Evolutionary conservation across 53 echinoderm and acorn worm species (phyloP), one percentile per base, ranked within the genome.

Genomic region (Apostichopus leukothele): DNA sequence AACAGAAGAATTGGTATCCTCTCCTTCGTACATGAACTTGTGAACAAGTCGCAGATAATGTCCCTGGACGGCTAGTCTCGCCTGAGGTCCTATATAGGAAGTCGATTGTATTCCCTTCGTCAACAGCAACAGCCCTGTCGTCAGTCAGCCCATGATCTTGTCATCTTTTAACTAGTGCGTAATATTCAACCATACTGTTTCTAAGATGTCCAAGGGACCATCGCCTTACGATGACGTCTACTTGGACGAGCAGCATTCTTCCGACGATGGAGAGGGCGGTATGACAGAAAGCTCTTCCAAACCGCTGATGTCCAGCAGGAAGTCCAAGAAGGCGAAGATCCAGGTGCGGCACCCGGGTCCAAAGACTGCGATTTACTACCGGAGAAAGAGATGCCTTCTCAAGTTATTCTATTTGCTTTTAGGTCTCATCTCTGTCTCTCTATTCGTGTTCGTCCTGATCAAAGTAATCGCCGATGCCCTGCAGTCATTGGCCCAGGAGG

Each of bases 301-400:
- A 88, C 94, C 96, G 25, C 91, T 96, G 50, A 96, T 96, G 94
- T 96, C 96, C 5, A 85, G 87, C 88, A 92, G 90, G 63, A 83
- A 81, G 50, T 67, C 87, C 8, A 90, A 84, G 67, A 90, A 88
- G 13, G 53, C 67, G 60, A 92, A 89, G 12, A 88, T 93, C 21
- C 90, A 90, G 18, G 76, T 93, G 27, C 90, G 91, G 18, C 90
- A 90, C 12, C 92, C 94, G 13, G 88, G 78, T 7, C 50, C 89
- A 1, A 89, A 88, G 20, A 71, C 90, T 4, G 89, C 89, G 9
- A 90, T 87, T 23, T 90, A 95, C 90, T 91, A 86, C 59, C 81
- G 86, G 75, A 86, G 87, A 75, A 94, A 96, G 79, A 91, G 91
- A 75, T 92, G 91, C 20, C 88, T 90, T 67, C 78, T 96, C 9